A percentile compares a stretch with the other conserved stretches of the same genome.
Evolutionary conservation across 2,888 invertebrate species (phyloP).

Genomic region (Coenonympha arcania): DNA sequence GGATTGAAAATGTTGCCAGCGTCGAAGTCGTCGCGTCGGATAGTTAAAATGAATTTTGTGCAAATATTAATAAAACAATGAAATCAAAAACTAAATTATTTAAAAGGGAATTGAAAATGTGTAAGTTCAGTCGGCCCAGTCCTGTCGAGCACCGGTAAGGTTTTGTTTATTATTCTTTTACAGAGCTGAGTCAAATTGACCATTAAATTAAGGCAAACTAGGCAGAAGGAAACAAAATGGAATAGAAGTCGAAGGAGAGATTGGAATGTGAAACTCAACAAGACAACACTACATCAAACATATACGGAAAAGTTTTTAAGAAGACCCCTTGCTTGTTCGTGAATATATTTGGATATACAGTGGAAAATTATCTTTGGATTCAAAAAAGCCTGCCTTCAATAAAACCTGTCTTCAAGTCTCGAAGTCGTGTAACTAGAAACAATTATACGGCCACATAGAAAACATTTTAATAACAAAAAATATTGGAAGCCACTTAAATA

Average conservation of each 20-base stretch:
- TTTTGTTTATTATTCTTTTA: constrained; percentile 32
- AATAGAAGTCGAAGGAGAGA: not conserved
- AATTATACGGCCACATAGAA: too few relatives aligned
- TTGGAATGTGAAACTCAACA: too few relatives aligned
- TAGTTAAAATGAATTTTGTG: constrained; percentile 26
- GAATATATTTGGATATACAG: too few relatives aligned
- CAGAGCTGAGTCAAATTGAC: constrained; percentile 45
- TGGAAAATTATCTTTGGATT: too few relatives aligned
- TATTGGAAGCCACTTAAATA: not conserved
- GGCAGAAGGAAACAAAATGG: constrained; percentile 1
- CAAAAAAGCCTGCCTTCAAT: too few relatives aligned
- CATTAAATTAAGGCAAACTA: constrained; percentile 26
- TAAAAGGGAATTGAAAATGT: constrained; percentile 25
- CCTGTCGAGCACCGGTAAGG: constrained; percentile 60
- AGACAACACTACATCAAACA: not conserved
- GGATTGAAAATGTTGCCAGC: not conserved
- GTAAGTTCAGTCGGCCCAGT: constrained; percentile 66
- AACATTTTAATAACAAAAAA: too few relatives aligned
- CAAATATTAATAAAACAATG: constrained; percentile 15
- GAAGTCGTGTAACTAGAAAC: too few relatives aligned
- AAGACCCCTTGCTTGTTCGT: too few relatives aligned
- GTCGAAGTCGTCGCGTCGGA: not conserved
- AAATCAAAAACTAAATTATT: constrained; percentile 2
- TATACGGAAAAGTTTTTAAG: not conserved
- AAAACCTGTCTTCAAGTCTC: too few relatives aligned